A percentile compares a stretch with the other conserved stretches of the same genome.
These are phyloP conservation scores for Coelopa pilipes DNA, from an alignment of 2,888 invertebrate species.

Conservation along the genomic window DNA sequence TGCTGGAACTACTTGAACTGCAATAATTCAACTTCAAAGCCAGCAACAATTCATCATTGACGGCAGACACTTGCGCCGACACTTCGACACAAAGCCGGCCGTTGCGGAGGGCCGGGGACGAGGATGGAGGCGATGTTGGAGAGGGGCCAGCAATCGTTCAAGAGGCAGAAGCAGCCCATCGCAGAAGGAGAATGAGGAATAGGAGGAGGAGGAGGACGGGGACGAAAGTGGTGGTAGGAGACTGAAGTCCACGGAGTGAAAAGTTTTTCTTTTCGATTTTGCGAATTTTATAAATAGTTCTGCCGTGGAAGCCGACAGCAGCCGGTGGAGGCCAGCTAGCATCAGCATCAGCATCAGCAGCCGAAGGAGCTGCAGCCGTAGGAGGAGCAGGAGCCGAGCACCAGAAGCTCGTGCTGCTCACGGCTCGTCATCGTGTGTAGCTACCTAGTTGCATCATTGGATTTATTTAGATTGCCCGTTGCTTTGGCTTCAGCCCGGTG, in stretches of 20 bases:
- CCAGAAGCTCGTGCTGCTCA: no score
- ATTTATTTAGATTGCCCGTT: conserved; percentile 24
- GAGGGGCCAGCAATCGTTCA: background rate
- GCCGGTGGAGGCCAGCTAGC: background rate
- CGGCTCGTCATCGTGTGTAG: background rate
- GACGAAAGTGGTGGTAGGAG: background rate
- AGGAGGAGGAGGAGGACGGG: no score
- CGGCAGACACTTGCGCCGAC: conserved; percentile 27
- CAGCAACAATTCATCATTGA: conserved; percentile 32
- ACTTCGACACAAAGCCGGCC: conserved; percentile 24
- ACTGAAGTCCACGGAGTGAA: background rate
- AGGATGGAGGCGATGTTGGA: background rate
- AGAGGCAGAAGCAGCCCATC: no score
- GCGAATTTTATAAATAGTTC: conserved; percentile 28
- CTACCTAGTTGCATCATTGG: conserved; percentile 23
- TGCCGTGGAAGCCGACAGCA: background rate
- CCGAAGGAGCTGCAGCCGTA: background rate
- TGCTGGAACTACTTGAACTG: conserved; percentile 31
- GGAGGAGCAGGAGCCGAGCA: no score
- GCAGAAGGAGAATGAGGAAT: no score
- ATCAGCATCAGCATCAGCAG: background rate
- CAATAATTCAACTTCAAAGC: conserved; percentile 33
- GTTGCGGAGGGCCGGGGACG: background rate
- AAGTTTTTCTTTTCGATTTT: conserved; percentile 29
- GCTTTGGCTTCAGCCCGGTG: conserved; percentile 5